These are phyloP conservation scores for Cerceris rybyensis DNA, from an alignment of 2,888 invertebrate genomes.

Conservation along the genomic window DNA sequence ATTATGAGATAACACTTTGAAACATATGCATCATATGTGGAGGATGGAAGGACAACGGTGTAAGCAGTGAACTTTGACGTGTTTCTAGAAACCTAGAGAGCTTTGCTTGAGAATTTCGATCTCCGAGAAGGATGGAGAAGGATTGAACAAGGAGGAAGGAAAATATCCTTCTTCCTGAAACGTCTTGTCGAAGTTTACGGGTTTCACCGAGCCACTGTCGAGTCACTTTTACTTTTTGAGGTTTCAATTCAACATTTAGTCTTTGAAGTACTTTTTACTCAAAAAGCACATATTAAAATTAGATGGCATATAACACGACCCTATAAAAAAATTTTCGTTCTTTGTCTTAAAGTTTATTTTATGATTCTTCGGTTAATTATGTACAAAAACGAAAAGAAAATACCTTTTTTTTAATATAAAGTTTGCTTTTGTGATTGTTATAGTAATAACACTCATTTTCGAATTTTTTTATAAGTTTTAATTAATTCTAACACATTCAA, in stretches of 20 bases:
- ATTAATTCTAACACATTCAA: too few relatives aligned
- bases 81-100: constrained; percentile 46
- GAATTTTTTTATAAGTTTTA: too few relatives aligned
- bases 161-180: constrained; percentile 45
- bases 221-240: constrained; percentile 47
- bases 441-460: too few relatives aligned
- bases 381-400: too few relatives aligned
- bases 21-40: constrained; percentile 24
- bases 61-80: constrained; percentile 37
- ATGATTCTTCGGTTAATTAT: too few relatives aligned
- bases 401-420: too few relatives aligned
- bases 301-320: not conserved
- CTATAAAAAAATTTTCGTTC: too few relatives aligned
- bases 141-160: not conserved
- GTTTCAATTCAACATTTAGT: constrained; percentile 14
- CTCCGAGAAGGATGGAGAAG: constrained; percentile 2
- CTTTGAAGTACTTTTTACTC: not conserved
- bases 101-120: constrained; percentile 50
- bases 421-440: too few relatives aligned
- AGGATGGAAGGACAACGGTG: constrained; percentile 27
- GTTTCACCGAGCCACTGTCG: constrained; percentile 24
- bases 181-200: constrained; percentile 37
- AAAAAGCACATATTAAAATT: not conserved
- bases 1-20: constrained; percentile 56
- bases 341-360: too few relatives aligned